Evolutionary conservation across 2,113 vertebrate species (phyloP), one percentile per base, ranked within the genome.

Genomic region (Casuarius casuarius): DNA sequence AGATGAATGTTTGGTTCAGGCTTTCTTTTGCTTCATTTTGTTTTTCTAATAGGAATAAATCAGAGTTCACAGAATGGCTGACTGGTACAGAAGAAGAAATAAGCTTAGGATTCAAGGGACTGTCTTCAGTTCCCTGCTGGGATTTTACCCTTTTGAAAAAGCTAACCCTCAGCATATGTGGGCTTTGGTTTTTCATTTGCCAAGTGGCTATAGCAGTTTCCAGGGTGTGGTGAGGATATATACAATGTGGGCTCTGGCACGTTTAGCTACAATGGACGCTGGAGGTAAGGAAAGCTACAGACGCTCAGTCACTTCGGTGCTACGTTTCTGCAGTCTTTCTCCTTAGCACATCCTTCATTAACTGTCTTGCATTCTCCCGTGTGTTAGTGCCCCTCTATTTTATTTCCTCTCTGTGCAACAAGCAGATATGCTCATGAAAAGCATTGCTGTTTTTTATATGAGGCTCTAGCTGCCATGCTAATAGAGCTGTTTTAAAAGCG

Each of bases 391-490:
- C 51, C 28, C 73, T 80, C 59, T 76, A 9, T 66, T 97, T 87
- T 68, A 42, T 94, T 82, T 89, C 26, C 52, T 61, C 65, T 59
- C 84, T 73, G 28, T 87, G 59, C n/a, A 71, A 91, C 83, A 67
- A 96, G 72, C 90, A 94, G 93, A 95, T 95, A 91, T 52, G 68
- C 59, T 61, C 49, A 58, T 68, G 79, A 89, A 89, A 96, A 77
- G 8, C 20, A 10, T 0, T 10, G 44, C 73, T 35, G 33, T 61
- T 95, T 96, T 94, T 95, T 75, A 54, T 12, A 77, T 0, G 1
- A 91, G 65, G 76, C 77, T 96, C 49, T 84, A 59, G 78, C 87
- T 95, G 89, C 49, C 61, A 52, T 93, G 88, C 87, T 84, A 84
- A 89, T 94, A 89, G 77, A 95, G 49, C n/a, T 19, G 1, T 92